Conservation (phyloP, 2,888 invertebrate genomes). For the Eilema caniola region DNA sequence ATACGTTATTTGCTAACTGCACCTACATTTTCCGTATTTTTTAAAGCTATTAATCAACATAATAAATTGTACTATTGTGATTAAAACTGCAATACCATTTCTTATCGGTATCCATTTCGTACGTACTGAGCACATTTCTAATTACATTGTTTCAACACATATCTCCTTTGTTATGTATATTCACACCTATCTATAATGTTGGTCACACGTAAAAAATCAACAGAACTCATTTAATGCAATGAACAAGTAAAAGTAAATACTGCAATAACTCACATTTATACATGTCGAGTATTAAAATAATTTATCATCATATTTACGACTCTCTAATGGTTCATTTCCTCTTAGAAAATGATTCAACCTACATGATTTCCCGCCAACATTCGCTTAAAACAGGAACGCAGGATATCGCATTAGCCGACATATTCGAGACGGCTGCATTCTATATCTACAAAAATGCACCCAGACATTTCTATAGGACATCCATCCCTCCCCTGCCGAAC, state of each 20-base stretch:
- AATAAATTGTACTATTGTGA: neutral
- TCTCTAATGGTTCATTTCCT: constrained; percentile 48
- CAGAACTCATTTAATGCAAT: too few relatives aligned
- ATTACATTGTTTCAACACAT: neutral
- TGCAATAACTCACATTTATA: constrained; percentile 28
- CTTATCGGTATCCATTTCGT: neutral
- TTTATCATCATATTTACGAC: constrained; percentile 30
- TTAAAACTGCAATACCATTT: neutral
- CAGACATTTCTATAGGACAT: constrained; percentile 80
- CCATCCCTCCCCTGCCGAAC: constrained; percentile 60
- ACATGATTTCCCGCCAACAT: constrained; percentile 63
- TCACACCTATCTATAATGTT: neutral
- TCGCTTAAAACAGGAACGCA: constrained; percentile 60
- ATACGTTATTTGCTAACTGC: neutral
- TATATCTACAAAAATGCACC: constrained; percentile 74
- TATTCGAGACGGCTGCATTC: constrained; percentile 63
- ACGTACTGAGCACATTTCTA: neutral
- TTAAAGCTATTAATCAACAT: neutral
- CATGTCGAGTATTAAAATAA: constrained; percentile 38
- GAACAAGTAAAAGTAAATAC: constrained; percentile 6
- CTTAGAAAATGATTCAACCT: constrained; percentile 36
- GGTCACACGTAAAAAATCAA: neutral
- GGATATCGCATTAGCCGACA: constrained; percentile 71
- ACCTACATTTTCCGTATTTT: neutral
- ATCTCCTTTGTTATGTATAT: neutral